phyloP scores from a whole-genome alignment of 2,113 vertebrate species.

The Trichechus manatus region DNA sequence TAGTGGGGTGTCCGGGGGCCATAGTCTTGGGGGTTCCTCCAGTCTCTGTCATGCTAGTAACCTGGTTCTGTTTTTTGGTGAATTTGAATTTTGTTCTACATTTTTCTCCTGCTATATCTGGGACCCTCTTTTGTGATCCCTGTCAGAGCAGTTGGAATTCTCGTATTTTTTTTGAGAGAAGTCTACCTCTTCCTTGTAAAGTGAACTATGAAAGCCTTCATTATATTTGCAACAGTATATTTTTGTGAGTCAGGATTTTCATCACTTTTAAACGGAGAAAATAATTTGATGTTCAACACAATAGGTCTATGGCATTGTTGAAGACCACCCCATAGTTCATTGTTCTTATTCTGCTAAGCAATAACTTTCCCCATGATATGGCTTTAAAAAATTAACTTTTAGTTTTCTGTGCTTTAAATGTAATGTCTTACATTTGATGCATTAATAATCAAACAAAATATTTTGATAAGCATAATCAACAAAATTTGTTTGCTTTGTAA shows the following conservation, averaged over 20 bases:
- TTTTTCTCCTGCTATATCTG: too few species aligned
- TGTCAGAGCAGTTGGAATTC: not conserved
- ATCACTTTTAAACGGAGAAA: constrained; percentile 27
- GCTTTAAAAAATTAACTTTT: constrained; percentile 9
- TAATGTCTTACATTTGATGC: not conserved
- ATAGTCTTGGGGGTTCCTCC: too few species aligned
- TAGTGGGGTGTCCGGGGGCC: too few species aligned
- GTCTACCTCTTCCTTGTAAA: not conserved
- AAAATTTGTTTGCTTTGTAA: constrained; percentile 25
- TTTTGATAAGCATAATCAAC: not conserved
- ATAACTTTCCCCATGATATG: not conserved
- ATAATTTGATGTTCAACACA: not conserved
- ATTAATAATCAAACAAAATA: constrained; percentile 9
- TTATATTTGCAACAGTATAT: constrained; percentile 15
- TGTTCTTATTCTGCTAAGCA: constrained; percentile 6
- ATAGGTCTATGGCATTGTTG: not conserved
- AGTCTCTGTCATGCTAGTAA: too few species aligned
- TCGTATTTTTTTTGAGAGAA: not conserved
- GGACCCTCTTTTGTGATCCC: too few species aligned
- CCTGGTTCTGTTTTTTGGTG: too few species aligned
- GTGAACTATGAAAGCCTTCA: not conserved
- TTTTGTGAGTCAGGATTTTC: not conserved
- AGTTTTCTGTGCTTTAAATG: not conserved
- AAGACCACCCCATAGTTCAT: not conserved
- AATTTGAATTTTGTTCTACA: too few species aligned